Conservation (phyloP, 2,888 invertebrate species). For the Drosophila putrida region DNA sequence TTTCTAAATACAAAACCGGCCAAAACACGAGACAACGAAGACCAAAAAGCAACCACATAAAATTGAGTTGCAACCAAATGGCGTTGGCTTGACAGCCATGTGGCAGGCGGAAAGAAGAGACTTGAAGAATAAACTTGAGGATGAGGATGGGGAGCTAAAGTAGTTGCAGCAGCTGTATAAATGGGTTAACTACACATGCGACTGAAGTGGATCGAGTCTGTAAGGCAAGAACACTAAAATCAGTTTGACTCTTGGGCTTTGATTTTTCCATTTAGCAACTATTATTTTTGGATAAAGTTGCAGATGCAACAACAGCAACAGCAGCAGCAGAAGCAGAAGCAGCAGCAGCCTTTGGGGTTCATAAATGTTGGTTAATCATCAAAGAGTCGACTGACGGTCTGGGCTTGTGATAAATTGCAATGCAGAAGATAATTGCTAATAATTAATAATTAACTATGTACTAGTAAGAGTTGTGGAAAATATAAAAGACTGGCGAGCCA, state of each 20-base stretch:
- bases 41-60: slow-evolving; percentile 35
- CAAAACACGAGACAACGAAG: slow-evolving; percentile 8
- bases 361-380: slow-evolving; percentile 7
- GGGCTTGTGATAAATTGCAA: slow-evolving; percentile 55
- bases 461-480: slow-evolving; percentile 45
- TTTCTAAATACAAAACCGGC: slow-evolving; percentile 45
- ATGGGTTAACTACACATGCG: slow-evolving; percentile 61
- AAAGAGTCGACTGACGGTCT: neutral
- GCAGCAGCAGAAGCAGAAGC: neutral
- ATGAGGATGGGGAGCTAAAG: neutral
- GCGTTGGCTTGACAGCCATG: slow-evolving; percentile 28
- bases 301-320: slow-evolving; percentile 16
- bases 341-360: slow-evolving; percentile 10
- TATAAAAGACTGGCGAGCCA: slow-evolving; percentile 43
- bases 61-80: slow-evolving; percentile 40
- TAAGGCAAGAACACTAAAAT: slow-evolving; percentile 28
- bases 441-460: slow-evolving; percentile 73
- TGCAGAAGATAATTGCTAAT: slow-evolving; percentile 67
- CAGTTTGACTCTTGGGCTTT: slow-evolving; percentile 31
- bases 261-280: slow-evolving; percentile 28
- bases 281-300: slow-evolving; percentile 29
- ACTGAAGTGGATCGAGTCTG: slow-evolving; percentile 44
- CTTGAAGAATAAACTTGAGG: neutral
- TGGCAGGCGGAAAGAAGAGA: slow-evolving; percentile 3
- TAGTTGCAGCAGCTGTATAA: slow-evolving; percentile 46